These are phyloP conservation scores for Calyptommatus sinebrachiatus DNA, from an alignment of 2,113 vertebrate genomes.

Conservation along the genomic window DNA sequence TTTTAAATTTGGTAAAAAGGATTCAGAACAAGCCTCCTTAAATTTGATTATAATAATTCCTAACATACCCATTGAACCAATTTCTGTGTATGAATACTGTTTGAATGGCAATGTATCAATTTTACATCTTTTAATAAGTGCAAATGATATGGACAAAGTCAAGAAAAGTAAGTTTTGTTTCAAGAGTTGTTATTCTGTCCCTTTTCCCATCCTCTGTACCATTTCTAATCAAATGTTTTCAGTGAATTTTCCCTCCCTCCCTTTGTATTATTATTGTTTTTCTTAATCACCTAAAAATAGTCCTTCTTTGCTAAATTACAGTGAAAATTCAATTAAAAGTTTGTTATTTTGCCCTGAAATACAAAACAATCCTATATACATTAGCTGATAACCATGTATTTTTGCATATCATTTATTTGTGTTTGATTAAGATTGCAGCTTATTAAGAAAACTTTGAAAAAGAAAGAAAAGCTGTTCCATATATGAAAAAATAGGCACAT, in stretches of 20 bases:
- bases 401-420: not conserved
- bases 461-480: not conserved
- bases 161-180: not conserved
- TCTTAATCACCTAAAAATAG: constrained; percentile 5
- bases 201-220: not conserved
- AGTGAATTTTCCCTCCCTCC: too few species aligned
- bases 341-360: not conserved
- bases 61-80: not conserved
- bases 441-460: not conserved
- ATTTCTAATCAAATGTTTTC: not conserved
- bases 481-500: not conserved
- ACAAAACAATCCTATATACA: not conserved
- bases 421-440: not conserved
- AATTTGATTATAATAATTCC: not conserved
- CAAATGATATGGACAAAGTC: not conserved
- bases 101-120: not conserved
- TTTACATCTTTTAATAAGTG: not conserved
- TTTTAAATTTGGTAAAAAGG: too few species aligned
- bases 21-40: too few species aligned
- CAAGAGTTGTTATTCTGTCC: not conserved
- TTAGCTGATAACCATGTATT: not conserved
- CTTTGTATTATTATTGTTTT: not conserved
- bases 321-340: not conserved
- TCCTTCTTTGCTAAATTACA: constrained; percentile 1
- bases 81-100: not conserved